phyloP scores from a whole-genome alignment of 2,888 invertebrate genomes.

The Tholera decimalis region DNA sequence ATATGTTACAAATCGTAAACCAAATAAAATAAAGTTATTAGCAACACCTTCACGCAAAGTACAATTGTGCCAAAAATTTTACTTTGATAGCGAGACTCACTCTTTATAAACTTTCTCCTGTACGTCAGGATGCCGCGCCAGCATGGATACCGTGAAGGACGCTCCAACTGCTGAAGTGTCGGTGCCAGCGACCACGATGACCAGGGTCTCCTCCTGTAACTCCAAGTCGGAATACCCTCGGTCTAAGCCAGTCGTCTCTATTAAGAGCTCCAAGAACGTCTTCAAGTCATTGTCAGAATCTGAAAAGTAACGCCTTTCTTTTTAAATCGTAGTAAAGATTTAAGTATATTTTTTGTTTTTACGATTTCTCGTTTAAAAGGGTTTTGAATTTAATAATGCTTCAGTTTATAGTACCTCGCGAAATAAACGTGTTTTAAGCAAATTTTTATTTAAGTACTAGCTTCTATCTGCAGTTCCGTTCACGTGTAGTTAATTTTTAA shows the following conservation, averaged over 20 bases:
- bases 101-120: slow-evolving; percentile 74
- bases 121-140: slow-evolving; percentile 70
- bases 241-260: slow-evolving; percentile 64
- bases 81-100: slow-evolving; percentile 60
- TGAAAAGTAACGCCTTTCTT: not conserved
- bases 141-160: slow-evolving; percentile 69
- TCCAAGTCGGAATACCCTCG: slow-evolving; percentile 68
- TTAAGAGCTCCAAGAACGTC: slow-evolving; percentile 73
- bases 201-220: slow-evolving; percentile 74
- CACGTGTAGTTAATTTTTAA: no score
- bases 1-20: no score
- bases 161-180: slow-evolving; percentile 76
- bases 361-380: no score
- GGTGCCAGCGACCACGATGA: slow-evolving; percentile 75
- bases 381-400: no score
- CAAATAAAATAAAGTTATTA: no score
- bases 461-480: no score
- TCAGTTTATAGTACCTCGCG: no score
- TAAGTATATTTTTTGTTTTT: no score
- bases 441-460: no score
- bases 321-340: no score
- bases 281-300: slow-evolving; percentile 31
- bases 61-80: slow-evolving; percentile 14
- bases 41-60: no score
- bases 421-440: no score